These are phyloP conservation scores for Notothenia coriiceps DNA, from an alignment of 2,113 vertebrate genomes.

Conservation along the genomic window DNA sequence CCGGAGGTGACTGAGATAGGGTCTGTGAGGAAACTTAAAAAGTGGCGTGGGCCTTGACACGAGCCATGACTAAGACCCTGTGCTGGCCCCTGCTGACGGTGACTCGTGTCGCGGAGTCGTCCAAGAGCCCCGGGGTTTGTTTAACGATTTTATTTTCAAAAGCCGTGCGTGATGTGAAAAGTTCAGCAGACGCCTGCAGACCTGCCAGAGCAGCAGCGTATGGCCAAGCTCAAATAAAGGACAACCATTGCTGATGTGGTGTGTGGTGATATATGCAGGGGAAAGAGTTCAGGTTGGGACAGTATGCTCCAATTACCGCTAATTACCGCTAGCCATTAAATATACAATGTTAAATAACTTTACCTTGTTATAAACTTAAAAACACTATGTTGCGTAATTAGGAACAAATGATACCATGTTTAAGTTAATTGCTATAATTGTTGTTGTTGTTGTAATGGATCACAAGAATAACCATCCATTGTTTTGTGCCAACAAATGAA, in stretches of 20 bases:
- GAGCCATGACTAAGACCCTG: slow-evolving; percentile 46
- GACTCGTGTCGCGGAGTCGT: slow-evolving; percentile 37
- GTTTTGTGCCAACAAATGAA: background rate
- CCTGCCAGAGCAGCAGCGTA: slow-evolving; percentile 51
- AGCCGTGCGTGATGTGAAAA: slow-evolving; percentile 54
- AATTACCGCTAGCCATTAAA: background rate
- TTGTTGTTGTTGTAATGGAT: background rate
- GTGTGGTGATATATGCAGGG: slow-evolving; percentile 44
- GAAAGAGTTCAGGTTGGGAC: slow-evolving; percentile 56
- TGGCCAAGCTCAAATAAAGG: slow-evolving; percentile 67
- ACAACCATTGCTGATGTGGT: slow-evolving; percentile 39
- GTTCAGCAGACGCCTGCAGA: slow-evolving; percentile 65
- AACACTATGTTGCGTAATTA: background rate
- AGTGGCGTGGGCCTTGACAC: slow-evolving; percentile 28
- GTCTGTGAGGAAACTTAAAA: slow-evolving; percentile 1
- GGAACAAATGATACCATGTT: too few species aligned
- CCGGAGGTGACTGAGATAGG: slow-evolving; percentile 9
- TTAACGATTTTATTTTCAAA: slow-evolving; percentile 58
- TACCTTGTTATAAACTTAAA: background rate
- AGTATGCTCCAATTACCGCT: background rate
- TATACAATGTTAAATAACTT: background rate
- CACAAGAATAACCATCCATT: background rate
- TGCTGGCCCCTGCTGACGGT: slow-evolving; percentile 19
- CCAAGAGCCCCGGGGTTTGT: slow-evolving; percentile 52
- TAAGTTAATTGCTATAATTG: background rate